Evolutionary conservation across 2,797 vertebrate genomes (phyloP).

Genomic region (Manis pentadactyla): DNA sequence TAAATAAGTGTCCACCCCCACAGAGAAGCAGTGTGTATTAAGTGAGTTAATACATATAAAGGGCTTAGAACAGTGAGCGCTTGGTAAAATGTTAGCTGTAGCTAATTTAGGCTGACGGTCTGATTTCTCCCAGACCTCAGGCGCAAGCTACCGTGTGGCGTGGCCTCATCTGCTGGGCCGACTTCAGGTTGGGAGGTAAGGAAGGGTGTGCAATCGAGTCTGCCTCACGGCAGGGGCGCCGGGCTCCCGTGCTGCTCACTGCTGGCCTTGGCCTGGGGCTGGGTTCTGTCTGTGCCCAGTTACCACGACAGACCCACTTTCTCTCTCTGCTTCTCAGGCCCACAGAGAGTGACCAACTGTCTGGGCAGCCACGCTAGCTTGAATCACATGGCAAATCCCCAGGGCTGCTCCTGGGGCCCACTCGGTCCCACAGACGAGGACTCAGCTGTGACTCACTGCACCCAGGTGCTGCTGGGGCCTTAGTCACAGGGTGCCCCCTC

Average conservation of each 20-base stretch:
- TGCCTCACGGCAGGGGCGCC: neutral
- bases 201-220: neutral
- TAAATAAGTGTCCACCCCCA: neutral
- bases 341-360: neutral
- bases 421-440: constrained; percentile 39
- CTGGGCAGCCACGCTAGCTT: constrained; percentile 27
- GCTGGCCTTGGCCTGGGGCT: neutral
- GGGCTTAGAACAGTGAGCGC: neutral
- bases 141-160: fast-evolving
- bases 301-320: neutral
- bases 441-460: constrained; percentile 68
- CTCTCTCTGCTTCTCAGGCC: neutral
- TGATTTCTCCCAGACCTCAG: neutral
- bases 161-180: neutral
- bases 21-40: too few relatives aligned
- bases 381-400: constrained; percentile 27
- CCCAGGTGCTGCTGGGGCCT: neutral
- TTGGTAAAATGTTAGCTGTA: neutral
- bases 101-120: neutral
- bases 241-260: neutral
- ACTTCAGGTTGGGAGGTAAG: neutral
- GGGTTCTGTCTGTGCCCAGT: neutral
- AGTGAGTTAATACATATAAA: neutral
- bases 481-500: constrained; percentile 29
- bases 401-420: neutral